Percentiles rank a stretch among this genome's conserved stretches.
Conservation (phyloP, 2,888 invertebrate species). For the Caenorhabditis sp. region DNA sequence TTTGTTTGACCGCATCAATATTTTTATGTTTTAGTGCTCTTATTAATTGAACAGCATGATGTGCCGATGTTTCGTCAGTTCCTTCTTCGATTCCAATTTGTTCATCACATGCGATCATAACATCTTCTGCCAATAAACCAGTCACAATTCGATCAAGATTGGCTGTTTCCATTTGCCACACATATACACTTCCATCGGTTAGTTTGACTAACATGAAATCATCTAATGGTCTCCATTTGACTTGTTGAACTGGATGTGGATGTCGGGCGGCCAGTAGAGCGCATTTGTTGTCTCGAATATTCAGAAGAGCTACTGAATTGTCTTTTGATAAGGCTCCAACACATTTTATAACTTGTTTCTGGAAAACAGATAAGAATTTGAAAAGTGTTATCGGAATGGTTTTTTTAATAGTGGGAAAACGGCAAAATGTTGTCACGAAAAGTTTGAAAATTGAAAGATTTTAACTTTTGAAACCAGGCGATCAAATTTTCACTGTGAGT, state of each 20-base stretch:
- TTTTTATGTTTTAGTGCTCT: conserved; percentile 90
- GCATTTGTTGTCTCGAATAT: conserved; percentile 90
- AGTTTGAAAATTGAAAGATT: too few relatives aligned
- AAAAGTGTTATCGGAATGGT: too few relatives aligned
- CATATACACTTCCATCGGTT: conserved; percentile 95
- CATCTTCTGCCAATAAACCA: conserved; percentile 87
- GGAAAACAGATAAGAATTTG: conserved; percentile 14
- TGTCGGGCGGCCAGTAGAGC: conserved; percentile 91
- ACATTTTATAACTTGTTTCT: conserved; percentile 55
- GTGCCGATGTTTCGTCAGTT: conserved; percentile 79
- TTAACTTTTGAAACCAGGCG: too few relatives aligned
- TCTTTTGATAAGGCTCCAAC: conserved; percentile 89
- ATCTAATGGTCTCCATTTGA: conserved; percentile 79
- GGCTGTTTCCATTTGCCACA: conserved; percentile 99
- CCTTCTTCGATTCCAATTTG: conserved; percentile 73
- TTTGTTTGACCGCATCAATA: conserved; percentile 81
- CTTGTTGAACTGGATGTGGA: conserved; percentile 83
- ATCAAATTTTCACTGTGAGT: too few relatives aligned
- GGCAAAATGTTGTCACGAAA: too few relatives aligned
- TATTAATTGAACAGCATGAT: conserved; percentile 94
- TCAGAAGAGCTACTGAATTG: conserved; percentile 92
- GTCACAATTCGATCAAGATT: conserved; percentile 93
- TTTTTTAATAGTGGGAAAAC: too few relatives aligned
- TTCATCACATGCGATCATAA: conserved; percentile 91
- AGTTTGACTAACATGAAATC: conserved; percentile 97